Base-by-base conservation (phyloP, 2,888 invertebrate genomes). In the Xanthorhoe spadicearia region DNA sequence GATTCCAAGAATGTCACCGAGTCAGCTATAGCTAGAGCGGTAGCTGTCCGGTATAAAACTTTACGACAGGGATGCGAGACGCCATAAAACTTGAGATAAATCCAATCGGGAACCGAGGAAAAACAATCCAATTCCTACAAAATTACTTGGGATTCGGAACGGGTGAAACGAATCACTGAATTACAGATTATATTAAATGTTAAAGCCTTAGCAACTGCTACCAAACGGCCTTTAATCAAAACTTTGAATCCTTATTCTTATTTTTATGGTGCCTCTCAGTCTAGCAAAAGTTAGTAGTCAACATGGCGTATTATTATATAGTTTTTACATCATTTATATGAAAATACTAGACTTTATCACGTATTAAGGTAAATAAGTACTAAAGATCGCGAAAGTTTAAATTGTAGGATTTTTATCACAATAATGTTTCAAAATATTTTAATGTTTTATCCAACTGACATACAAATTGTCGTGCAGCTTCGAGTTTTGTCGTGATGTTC, bases 21-120 rank as follows among this genome's bases (percentile, higher is more conserved):
- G 74, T 73, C 70, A 74, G 15, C 59, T 69, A 73, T 71, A 72
- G 70, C 66, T 63, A 76, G 81, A 75, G 84, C 87, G 83, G 92
- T 90, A 91, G 92, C 87, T 77, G 82, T 81, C 78, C 78, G 84
- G 86, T 86, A 88, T 88, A 87, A 91, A 90, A 91, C 71, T 92
- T 93, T 92, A 93, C 91, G 92, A 91, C 81, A 77, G 88, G 87
- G 91, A 89, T 89, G 87, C 86, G 88, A 89, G 88, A 87, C 87
- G 87, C 81, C 85, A 84, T 92, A 92, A 92, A 92, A 89, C 86
- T 86, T 80, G 83, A 91, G 91, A 91, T 91, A 90, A 89, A 89
- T 89, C 91, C 88, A 87, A 90, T 91, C 90, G 88, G 84, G 82
- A 83, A 84, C 86, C 83, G 82, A 83, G 88, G 88, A 85, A 89